A percentile compares a stretch with the other conserved stretches of the same genome.
phyloP scores from a whole-genome alignment of 2,113 vertebrate species.

The Sterna hirundo region DNA sequence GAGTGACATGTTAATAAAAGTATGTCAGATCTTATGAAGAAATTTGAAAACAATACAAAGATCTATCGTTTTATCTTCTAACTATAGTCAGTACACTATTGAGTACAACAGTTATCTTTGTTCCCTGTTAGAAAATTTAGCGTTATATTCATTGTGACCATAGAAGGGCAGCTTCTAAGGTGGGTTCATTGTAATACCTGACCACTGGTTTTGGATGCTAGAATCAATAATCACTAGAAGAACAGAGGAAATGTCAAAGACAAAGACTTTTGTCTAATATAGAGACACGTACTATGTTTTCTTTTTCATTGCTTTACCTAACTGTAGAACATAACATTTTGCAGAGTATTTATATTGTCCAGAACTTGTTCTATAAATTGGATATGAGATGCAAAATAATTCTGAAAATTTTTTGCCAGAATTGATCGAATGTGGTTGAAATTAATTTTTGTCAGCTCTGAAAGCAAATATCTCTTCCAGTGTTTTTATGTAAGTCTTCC shows the following conservation, averaged over 20 bases:
- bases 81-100: neutral
- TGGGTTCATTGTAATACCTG: neutral
- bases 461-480: neutral
- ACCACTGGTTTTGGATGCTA: neutral
- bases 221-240: neutral
- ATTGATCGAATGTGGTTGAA: neutral
- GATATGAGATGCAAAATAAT: neutral
- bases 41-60: neutral
- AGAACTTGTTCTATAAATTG: neutral
- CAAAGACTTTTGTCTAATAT: neutral
- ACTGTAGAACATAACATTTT: neutral
- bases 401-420: neutral
- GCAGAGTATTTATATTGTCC: neutral
- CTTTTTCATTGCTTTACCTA: neutral
- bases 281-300: neutral
- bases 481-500: neutral
- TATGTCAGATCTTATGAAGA: neutral
- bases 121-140: neutral
- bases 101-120: neutral
- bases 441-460: neutral
- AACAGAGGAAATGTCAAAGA: neutral
- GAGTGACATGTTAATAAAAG: neutral
- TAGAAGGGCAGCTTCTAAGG: neutral
- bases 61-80: neutral
- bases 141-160: fast-evolving